A percentile compares a stretch with the other conserved stretches of the same genome.
Conservation (phyloP, 1,140 invertebrate genomes). For the Olivierus martensii region DNA sequence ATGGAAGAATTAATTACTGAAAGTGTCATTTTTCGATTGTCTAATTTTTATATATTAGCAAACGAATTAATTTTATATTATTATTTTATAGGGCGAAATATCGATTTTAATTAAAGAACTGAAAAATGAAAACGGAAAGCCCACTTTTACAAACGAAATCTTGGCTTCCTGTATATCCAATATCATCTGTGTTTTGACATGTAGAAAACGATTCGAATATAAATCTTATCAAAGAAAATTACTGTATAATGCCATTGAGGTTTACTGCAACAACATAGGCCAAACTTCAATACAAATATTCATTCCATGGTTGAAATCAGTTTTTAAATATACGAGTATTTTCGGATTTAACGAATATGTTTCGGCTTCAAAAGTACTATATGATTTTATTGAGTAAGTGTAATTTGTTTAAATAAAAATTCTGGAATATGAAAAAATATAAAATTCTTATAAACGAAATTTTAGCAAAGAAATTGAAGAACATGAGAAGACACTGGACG, state of each 20-base stretch:
- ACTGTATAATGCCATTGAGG: slow-evolving; percentile 34
- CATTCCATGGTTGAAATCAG: slow-evolving; percentile 1
- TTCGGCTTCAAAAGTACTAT: no score
- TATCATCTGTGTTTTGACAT: slow-evolving; percentile 73
- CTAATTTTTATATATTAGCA: no score
- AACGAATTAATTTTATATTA: no score
- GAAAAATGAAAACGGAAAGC: slow-evolving; percentile 2
- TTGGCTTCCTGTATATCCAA: slow-evolving; percentile 35
- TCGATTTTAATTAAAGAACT: not conserved
- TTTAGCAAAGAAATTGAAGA: slow-evolving; percentile 45
- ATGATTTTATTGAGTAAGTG: no score
- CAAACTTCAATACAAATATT: no score
- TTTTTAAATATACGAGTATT: no score
- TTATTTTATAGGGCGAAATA: slow-evolving; percentile 9
- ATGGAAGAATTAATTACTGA: slow-evolving; percentile 54
- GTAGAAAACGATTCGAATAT: slow-evolving; percentile 46
- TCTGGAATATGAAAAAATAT: no score
- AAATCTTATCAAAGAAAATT: slow-evolving; percentile 44
- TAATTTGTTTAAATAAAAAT: no score
- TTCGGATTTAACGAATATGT: no score
- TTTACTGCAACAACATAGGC: no score
- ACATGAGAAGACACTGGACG: slow-evolving; percentile 52
- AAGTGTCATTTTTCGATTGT: not conserved
- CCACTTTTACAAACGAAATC: not conserved
- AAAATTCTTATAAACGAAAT: no score